A percentile compares a stretch with the other conserved stretches of the same genome.
These are phyloP conservation scores for Rhipidura dahli DNA, from an alignment of 2,113 vertebrate species.

Conservation along the genomic window DNA sequence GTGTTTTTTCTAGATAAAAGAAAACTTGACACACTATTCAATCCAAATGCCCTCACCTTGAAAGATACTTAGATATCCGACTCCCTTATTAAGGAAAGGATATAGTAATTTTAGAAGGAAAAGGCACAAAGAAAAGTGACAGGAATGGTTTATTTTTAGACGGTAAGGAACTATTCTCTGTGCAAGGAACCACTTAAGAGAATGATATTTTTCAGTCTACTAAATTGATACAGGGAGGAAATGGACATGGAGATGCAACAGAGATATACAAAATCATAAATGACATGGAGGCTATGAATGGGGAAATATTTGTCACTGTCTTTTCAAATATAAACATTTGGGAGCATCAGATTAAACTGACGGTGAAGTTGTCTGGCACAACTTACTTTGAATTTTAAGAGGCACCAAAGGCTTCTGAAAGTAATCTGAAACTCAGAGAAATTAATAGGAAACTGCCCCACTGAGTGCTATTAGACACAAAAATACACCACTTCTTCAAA, in stretches of 20 bases:
- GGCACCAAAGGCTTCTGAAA: neutral
- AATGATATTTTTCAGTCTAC: neutral
- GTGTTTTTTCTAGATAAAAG: neutral
- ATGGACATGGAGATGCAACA: neutral
- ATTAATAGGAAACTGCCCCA: neutral
- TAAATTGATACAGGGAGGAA: neutral
- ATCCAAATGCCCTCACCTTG: neutral
- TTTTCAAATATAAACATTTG: neutral
- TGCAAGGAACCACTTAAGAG: neutral
- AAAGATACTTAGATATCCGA: neutral
- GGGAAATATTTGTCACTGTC: neutral
- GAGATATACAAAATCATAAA: neutral
- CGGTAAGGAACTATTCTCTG: neutral
- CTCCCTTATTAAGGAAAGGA: neutral
- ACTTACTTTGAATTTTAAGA: neutral
- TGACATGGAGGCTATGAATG: neutral
- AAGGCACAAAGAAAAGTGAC: neutral
- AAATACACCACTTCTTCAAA: neutral
- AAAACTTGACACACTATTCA: neutral
- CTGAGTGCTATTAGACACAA: neutral
- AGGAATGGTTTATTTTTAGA: neutral
- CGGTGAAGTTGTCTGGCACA: neutral
- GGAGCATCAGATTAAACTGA: neutral
- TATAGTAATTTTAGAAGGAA: neutral
- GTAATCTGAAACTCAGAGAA: neutral